Base-by-base conservation (phyloP, 2,888 invertebrate species). In the Drosophila colorata region DNA sequence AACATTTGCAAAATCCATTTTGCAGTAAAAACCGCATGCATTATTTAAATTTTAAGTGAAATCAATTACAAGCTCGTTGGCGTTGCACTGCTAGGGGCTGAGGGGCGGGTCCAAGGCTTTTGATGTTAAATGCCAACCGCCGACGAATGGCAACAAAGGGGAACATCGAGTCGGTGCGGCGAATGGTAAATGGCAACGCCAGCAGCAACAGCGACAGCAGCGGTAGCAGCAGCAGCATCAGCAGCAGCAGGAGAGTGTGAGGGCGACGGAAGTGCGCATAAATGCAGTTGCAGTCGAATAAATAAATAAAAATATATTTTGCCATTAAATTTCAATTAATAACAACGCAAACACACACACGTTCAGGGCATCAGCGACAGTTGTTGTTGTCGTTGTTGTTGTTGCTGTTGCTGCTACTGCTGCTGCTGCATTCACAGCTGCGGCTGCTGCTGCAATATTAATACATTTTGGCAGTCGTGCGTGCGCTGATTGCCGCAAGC, bases 281-380 rank as follows among this genome's bases (percentile, higher is more conserved):
- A 89, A 79, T 86, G 87, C 83, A 74, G 78, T 80, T 83, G 81
- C 87, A 81, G 74, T 64, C 67, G 85, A 77, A 88, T 87, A 87
- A 81, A 88, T 90, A 87, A 81, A 87, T 90, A 89, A 88, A 89
- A 88, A 78, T 84, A 78, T 78, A 74, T 85, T 88, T 88, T 74
- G 79, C 90, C 91, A 90, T 90, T 90, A 90, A 90, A 91, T 89
- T 91, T 91, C 90, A 91, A 90, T 90, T 91, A 89, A 90, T 90
- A 90, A 90, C 86, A 89, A 74, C 63, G 87, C 85, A 89, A 81
- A 89, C 87, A 86, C 74, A 86, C 80, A 78, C 88, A 78, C 82
- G 84, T 69, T 64, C 73, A 57, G 46, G 25, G 81, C 65, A 73
- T 76, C 80, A 82, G 61, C 52, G 55, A 61, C 38, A 35, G 46